phyloP scores from a whole-genome alignment of 2,888 invertebrate genomes.

The Drosophila maculinotata region DNA sequence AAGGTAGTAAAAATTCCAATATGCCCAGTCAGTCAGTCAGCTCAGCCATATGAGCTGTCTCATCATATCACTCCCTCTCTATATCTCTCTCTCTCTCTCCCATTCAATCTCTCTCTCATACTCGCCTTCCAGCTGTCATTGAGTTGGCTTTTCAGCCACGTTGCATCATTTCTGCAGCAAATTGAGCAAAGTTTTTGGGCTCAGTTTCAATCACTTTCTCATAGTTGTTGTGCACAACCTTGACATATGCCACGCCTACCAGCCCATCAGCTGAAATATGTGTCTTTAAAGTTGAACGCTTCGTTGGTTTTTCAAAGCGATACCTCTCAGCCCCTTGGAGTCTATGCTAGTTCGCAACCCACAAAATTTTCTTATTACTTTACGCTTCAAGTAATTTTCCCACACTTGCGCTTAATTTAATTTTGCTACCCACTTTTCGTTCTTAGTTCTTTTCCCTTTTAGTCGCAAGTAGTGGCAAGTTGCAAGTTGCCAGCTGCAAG shows the following conservation, averaged over 20 bases:
- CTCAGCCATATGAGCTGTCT: background rate
- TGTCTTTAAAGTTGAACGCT: constrained; percentile 48
- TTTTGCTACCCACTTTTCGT: constrained; percentile 57
- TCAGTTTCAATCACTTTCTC: constrained; percentile 52
- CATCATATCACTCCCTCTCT: background rate
- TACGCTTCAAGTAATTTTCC: constrained; percentile 74
- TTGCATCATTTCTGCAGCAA: constrained; percentile 24
- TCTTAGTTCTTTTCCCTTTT: constrained; percentile 55
- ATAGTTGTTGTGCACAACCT: constrained; percentile 50
- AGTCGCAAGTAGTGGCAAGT: constrained; percentile 27
- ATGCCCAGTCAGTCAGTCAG: constrained; percentile 3
- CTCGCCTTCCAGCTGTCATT: constrained; percentile 31
- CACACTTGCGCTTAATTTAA: constrained; percentile 78
- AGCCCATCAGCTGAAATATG: constrained; percentile 8
- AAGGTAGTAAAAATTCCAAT: constrained; percentile 59
- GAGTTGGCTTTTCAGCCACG: constrained; percentile 16
- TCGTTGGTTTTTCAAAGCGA: constrained; percentile 26
- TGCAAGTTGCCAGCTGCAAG: constrained; percentile 10
- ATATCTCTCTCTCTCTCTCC: background rate
- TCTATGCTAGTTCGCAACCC: constrained; percentile 38
- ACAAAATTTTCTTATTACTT: constrained; percentile 72
- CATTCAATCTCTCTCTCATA: background rate
- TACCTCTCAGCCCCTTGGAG: background rate
- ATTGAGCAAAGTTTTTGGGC: constrained; percentile 15
- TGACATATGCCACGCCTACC: constrained; percentile 60